A percentile compares a stretch with the other conserved stretches of the same genome.
These are phyloP conservation scores for Centruroides vittatus DNA, from an alignment of 1,140 invertebrate genomes.

Conservation along the genomic window DNA sequence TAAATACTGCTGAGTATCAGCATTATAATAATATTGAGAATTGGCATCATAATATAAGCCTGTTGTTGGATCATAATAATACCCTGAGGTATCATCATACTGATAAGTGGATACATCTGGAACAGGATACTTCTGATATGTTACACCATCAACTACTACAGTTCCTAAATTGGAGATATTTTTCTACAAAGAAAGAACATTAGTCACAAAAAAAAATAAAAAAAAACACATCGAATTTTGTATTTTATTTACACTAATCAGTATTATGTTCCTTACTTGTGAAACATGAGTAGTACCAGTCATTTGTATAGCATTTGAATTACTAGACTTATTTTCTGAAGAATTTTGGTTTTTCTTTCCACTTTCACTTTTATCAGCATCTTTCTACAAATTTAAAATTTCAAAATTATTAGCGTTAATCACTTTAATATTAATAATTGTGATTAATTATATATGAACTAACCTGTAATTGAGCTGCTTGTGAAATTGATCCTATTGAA, in stretches of 20 bases:
- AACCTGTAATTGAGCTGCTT: no score
- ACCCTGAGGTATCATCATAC: slow-evolving; percentile 89
- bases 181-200: background rate
- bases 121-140: slow-evolving; percentile 26
- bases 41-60: slow-evolving; percentile 91
- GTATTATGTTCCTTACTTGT: no score
- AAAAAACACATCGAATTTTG: background rate
- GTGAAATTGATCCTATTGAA: no score
- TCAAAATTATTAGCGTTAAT: no score
- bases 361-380: no score
- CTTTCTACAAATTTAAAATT: no score
- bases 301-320: no score
- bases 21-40: slow-evolving; percentile 76
- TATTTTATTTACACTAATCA: background rate
- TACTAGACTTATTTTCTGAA: no score
- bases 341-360: no score
- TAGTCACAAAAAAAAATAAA: background rate
- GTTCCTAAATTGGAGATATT: slow-evolving; percentile 10
- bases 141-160: slow-evolving; percentile 15
- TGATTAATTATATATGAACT: no score
- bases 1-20: slow-evolving; percentile 73
- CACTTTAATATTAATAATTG: no score
- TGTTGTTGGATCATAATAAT: slow-evolving; percentile 87
- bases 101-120: slow-evolving; percentile 86
- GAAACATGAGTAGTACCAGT: no score